A percentile compares a stretch with the other conserved stretches of the same genome.
These are phyloP conservation scores for Anguilla rostrata DNA, from an alignment of 2,113 vertebrate genomes.

Conservation along the genomic window DNA sequence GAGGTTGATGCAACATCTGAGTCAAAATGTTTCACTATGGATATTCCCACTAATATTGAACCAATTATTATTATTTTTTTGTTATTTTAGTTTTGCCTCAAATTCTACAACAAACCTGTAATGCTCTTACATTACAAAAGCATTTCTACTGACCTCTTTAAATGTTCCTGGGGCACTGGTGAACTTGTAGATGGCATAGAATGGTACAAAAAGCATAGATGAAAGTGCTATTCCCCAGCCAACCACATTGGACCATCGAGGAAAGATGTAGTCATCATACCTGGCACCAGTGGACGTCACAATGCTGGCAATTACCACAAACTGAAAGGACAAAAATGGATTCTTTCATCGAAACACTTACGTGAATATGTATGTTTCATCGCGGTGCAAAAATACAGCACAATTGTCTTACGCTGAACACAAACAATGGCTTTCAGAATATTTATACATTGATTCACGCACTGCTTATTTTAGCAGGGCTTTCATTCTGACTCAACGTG, in stretches of 20 bases:
- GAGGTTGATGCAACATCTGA: neutral
- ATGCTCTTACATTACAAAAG: neutral
- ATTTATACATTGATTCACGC: slow-evolving; percentile 24
- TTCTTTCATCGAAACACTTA: neutral
- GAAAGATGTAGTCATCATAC: slow-evolving; percentile 90
- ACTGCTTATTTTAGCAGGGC: neutral
- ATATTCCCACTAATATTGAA: neutral
- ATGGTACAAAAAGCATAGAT: slow-evolving; percentile 89
- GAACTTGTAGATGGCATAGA: slow-evolving; percentile 90
- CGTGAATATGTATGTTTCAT: neutral
- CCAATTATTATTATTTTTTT: neutral
- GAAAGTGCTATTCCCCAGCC: slow-evolving; percentile 92
- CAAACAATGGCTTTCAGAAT: neutral
- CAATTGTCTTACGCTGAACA: slow-evolving; percentile 12
- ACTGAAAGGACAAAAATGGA: slow-evolving; percentile 63
- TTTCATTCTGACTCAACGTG: neutral
- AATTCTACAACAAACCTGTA: neutral
- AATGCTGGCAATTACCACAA: slow-evolving; percentile 92
- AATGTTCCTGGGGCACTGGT: slow-evolving; percentile 79
- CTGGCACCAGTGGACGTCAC: slow-evolving; percentile 82
- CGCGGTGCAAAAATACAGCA: neutral
- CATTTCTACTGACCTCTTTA: slow-evolving; percentile 77
- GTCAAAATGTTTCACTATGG: neutral
- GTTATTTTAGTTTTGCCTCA: neutral
- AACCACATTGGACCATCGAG: slow-evolving; percentile 82